Conservation (phyloP, 1,140 invertebrate species). For the Nymphalis io region DNA sequence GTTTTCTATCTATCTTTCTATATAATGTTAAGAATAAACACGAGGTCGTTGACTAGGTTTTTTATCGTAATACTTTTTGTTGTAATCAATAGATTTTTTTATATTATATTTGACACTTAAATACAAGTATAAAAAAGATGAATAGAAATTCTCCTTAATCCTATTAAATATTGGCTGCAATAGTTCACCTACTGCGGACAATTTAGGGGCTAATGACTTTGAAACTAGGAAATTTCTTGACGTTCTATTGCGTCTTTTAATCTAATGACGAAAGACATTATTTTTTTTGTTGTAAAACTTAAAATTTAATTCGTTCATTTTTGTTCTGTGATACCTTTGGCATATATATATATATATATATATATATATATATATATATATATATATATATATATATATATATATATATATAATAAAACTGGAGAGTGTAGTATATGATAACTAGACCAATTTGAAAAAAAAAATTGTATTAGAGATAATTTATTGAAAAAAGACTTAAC, state of each 20-base stretch:
- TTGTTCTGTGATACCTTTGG: too few relatives aligned
- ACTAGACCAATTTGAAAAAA: too few relatives aligned
- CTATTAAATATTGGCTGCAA: not conserved
- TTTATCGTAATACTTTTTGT: not conserved
- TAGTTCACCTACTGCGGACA: not conserved
- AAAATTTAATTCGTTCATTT: too few relatives aligned
- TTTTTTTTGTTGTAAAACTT: not conserved
- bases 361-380: too few relatives aligned
- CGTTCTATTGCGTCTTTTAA: not conserved
- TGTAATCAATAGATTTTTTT: not conserved
- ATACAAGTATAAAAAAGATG: not conserved
- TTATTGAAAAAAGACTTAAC: too few relatives aligned
- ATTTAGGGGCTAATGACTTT: not conserved
- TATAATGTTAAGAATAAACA: not conserved
- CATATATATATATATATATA: too few relatives aligned
- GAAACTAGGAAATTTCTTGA: constrained; percentile 3
- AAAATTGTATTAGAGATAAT: too few relatives aligned
- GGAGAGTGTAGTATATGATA: too few relatives aligned
- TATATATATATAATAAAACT: too few relatives aligned
- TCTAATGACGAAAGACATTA: not conserved
- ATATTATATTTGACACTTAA: not conserved
- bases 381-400: too few relatives aligned
- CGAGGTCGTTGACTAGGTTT: constrained; percentile 21
- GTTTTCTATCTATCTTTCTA: constrained; percentile 13
- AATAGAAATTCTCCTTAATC: not conserved